Percentiles rank a stretch among this genome's conserved stretches.
Conservation (phyloP, 2,888 invertebrate species). For the Hanleya hanleyi region DNA sequence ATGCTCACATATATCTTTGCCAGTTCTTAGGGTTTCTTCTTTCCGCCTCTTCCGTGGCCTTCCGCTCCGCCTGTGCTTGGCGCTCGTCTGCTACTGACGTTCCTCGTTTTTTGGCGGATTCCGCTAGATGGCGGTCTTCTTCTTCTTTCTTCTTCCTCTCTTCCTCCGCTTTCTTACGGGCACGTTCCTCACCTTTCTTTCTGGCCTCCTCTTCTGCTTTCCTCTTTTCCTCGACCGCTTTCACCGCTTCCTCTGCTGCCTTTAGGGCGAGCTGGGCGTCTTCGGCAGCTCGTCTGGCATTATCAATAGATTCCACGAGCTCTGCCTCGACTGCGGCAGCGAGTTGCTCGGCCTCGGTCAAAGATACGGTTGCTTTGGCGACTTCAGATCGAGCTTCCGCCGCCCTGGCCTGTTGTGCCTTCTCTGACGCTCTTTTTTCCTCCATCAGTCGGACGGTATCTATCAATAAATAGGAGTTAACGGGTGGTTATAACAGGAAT, state of each 20-base stretch:
- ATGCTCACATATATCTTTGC: conserved; percentile 60
- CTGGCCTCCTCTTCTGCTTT: conserved; percentile 48
- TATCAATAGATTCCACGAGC: not conserved
- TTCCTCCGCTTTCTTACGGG: conserved; percentile 47
- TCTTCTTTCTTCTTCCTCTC: conserved; percentile 47
- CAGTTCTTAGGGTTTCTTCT: conserved; percentile 62
- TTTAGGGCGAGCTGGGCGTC: not conserved
- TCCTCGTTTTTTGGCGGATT: conserved; percentile 50
- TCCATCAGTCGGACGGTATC: not conserved
- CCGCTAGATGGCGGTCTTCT: conserved; percentile 45
- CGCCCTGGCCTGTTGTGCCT: not conserved
- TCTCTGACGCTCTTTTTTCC: not conserved
- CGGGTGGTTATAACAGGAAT: too few relatives aligned
- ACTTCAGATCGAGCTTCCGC: not conserved
- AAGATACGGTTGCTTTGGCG: not conserved
- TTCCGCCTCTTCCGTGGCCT: conserved; percentile 46
- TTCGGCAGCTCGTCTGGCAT: not conserved
- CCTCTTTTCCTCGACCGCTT: not conserved
- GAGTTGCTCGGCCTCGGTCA: not conserved
- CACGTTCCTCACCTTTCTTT: conserved; percentile 45
- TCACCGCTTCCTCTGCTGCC: not conserved
- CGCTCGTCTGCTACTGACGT: conserved; percentile 56
- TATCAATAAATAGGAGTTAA: too few relatives aligned
- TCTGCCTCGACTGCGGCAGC: not conserved
- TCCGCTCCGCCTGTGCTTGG: conserved; percentile 39